Evolutionary conservation across 2,797 vertebrate species (phyloP).

Genomic region (Meriones psammophilus): DNA sequence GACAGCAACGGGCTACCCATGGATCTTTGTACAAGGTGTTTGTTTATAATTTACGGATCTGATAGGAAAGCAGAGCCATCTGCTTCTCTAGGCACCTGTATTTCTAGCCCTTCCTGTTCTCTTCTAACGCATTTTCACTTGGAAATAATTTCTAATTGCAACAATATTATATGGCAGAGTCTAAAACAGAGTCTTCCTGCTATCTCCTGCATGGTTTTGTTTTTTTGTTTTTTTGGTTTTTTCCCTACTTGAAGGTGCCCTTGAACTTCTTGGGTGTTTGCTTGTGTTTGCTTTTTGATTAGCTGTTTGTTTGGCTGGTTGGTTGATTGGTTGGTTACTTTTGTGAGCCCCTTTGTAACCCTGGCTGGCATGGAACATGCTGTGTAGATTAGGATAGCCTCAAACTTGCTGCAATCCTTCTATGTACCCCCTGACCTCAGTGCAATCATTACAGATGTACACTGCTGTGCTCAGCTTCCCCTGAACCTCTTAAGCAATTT

Average conservation of each 20-base stretch:
- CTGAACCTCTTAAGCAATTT: constrained; percentile 67
- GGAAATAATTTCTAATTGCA: constrained; percentile 83
- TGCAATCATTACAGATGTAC: not conserved
- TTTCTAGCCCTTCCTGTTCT: constrained; percentile 79
- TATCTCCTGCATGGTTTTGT: constrained; percentile 20
- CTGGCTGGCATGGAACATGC: not conserved
- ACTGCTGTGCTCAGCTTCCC: not conserved
- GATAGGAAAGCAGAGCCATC: constrained; percentile 85
- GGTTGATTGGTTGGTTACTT: not conserved
- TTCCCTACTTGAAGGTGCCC: constrained; percentile 55
- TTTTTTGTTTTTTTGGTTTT: constrained; percentile 28
- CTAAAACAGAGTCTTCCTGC: constrained; percentile 78
- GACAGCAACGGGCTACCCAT: constrained; percentile 72
- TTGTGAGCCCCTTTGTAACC: not conserved
- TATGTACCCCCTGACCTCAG: not conserved
- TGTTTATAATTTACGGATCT: constrained; percentile 85
- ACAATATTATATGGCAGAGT: constrained; percentile 73
- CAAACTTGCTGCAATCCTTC: not conserved
- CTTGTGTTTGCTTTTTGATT: not conserved
- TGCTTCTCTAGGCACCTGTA: constrained; percentile 81
- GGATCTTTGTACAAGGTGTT: constrained; percentile 77
- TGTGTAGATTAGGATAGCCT: not conserved
- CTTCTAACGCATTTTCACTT: constrained; percentile 80
- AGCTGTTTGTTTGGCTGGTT: not conserved
- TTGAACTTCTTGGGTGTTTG: not conserved